Percentiles rank a stretch among this genome's conserved stretches.
phyloP scores from a whole-genome alignment of 2,113 vertebrate genomes.

The Leptobrachium leishanense region DNA sequence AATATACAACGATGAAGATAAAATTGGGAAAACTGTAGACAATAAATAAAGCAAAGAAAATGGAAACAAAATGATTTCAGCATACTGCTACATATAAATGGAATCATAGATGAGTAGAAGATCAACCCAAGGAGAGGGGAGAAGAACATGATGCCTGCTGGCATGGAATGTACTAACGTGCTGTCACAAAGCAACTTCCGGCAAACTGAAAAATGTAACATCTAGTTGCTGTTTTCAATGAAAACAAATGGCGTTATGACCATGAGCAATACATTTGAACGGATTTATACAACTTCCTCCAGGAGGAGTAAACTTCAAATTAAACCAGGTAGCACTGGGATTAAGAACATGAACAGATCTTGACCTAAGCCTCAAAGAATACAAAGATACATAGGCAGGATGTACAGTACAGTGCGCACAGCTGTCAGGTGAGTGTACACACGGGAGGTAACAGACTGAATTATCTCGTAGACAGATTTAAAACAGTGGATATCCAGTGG shows the following conservation, averaged over 20 bases:
- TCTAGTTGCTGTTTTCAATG: background rate
- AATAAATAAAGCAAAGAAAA: background rate
- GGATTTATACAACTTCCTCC: background rate
- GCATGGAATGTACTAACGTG: background rate
- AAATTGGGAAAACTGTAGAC: background rate
- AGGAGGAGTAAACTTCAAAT: background rate
- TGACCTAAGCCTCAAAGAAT: background rate
- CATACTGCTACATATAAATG: background rate
- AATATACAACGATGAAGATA: background rate
- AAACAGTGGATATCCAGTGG: background rate
- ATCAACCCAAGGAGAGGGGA: no score
- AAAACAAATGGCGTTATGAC: background rate
- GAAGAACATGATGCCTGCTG: no score
- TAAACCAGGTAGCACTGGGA: background rate
- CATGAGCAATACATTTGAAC: background rate
- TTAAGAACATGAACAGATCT: background rate
- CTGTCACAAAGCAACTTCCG: background rate
- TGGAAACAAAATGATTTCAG: background rate
- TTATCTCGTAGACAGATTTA: background rate
- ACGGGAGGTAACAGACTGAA: background rate
- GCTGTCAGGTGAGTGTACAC: slow-evolving; percentile 20
- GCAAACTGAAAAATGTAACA: background rate
- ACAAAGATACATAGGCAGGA: background rate
- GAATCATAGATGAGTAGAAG: background rate
- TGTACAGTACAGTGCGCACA: background rate